Conservation (phyloP, 2,888 invertebrate species). For the Adela reaumurella region DNA sequence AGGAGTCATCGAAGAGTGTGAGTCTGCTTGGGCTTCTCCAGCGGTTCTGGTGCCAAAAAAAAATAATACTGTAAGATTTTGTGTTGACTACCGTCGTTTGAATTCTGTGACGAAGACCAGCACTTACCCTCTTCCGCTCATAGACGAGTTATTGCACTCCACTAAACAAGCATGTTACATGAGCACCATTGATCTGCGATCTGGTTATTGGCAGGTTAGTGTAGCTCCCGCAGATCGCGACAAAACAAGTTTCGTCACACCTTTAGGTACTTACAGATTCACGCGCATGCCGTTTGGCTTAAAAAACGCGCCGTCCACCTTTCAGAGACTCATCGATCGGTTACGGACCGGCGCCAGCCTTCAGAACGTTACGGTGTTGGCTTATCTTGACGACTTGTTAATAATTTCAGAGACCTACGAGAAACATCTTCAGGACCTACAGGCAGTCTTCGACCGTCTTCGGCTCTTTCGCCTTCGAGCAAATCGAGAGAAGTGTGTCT, state of each 20-base stretch:
- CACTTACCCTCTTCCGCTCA: constrained; percentile 24
- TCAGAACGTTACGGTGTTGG: constrained; percentile 7
- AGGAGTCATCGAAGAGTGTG: constrained; percentile 23
- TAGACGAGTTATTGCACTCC: constrained; percentile 25
- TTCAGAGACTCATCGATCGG: constrained; percentile 17
- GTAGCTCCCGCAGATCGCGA: constrained; percentile 13
- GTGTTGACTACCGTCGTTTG: constrained; percentile 21
- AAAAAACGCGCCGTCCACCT: constrained; percentile 20
- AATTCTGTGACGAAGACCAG: constrained; percentile 13
- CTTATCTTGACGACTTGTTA: constrained; percentile 14
- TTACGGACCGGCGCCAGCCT: constrained; percentile 6
- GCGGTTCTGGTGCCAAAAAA: constrained; percentile 22
- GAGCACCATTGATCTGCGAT: constrained; percentile 21
- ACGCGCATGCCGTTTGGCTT: constrained; percentile 21
- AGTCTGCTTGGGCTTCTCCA: constrained; percentile 24
- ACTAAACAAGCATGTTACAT: constrained; percentile 18
- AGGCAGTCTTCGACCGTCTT: constrained; percentile 5
- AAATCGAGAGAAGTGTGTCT: constrained; percentile 6
- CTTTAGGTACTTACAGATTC: constrained; percentile 19
- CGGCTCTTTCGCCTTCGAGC: constrained; percentile 7
- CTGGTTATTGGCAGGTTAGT: constrained; percentile 25
- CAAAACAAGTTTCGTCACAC: constrained; percentile 20
- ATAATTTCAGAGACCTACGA: constrained; percentile 10
- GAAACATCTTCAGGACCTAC: constrained; percentile 10
- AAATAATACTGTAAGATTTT: constrained; percentile 17